Conservation (phyloP, 2,888 invertebrate species). For the Drosophila incognita region DNA sequence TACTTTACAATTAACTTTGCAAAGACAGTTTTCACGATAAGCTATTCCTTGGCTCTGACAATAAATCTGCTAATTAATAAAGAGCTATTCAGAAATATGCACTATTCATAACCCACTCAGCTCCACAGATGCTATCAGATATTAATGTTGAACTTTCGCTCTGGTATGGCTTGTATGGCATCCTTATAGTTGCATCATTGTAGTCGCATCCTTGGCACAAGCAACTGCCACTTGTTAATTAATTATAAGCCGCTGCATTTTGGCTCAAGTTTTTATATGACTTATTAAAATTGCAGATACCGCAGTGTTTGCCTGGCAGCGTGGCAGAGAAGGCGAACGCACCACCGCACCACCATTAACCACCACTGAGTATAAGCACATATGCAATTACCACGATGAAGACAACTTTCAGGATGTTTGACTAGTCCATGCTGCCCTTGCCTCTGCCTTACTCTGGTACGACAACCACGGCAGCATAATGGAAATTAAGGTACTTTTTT, state of each 20-base stretch:
- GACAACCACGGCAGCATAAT: constrained; percentile 13
- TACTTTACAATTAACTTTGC: background rate
- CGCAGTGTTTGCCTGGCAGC: constrained; percentile 36
- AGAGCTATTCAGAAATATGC: background rate
- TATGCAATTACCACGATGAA: constrained; percentile 25
- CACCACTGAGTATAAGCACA: constrained; percentile 14
- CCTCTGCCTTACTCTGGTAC: background rate
- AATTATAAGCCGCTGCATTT: constrained; percentile 32
- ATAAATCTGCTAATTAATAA: background rate
- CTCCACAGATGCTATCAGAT: background rate
- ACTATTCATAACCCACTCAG: background rate
- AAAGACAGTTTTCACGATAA: background rate
- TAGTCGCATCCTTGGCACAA: background rate
- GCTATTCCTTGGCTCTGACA: background rate
- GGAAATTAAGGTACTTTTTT: constrained; percentile 17
- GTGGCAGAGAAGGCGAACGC: constrained; percentile 6
- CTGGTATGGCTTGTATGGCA: background rate
- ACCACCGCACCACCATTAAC: constrained; percentile 12
- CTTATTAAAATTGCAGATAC: constrained; percentile 50
- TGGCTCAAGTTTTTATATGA: constrained; percentile 36
- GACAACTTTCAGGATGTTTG: constrained; percentile 25
- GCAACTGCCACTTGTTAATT: constrained; percentile 34
- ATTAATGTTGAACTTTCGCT: constrained; percentile 2
- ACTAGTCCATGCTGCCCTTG: constrained; percentile 6
- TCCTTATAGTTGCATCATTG: background rate